These are phyloP conservation scores for Eristalis pertinax DNA, from an alignment of 2,888 invertebrate species.

Conservation along the genomic window DNA sequence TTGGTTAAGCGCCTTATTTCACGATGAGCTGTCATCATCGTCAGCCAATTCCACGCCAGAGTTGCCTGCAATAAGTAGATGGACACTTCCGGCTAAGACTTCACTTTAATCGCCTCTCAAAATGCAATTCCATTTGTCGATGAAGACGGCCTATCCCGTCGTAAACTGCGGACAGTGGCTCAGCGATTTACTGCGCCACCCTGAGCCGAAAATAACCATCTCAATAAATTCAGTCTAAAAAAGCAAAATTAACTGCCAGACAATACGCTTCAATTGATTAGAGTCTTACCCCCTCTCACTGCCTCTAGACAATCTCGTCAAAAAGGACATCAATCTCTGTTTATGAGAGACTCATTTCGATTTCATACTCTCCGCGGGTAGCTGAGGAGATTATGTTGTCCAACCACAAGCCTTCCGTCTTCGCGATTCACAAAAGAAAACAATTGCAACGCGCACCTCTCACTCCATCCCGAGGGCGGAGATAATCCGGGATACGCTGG, in stretches of 20 bases:
- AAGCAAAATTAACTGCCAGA: not conserved
- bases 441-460: not conserved
- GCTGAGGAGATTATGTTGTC: constrained; percentile 19
- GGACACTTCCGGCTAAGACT: not conserved
- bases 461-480: not conserved
- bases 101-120: not conserved
- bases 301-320: not conserved
- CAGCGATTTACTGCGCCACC: not conserved
- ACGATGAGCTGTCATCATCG: not conserved
- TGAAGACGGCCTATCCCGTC: not conserved
- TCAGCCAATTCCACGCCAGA: not conserved
- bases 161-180: not conserved
- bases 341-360: constrained; percentile 6
- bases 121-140: not conserved
- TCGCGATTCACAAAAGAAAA: constrained; percentile 1
- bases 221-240: not conserved
- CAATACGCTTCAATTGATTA: not conserved
- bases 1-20: too few relatives aligned
- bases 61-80: not conserved
- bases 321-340: not conserved
- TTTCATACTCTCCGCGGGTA: constrained; percentile 1
- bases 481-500: not conserved
- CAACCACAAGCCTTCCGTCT: constrained; percentile 1
- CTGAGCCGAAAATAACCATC: not conserved
- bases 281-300: not conserved